Evolutionary conservation across 2,113 vertebrate genomes (phyloP), one percentile per base, ranked within the genome.

Genomic region (Leuciscus idus): DNA sequence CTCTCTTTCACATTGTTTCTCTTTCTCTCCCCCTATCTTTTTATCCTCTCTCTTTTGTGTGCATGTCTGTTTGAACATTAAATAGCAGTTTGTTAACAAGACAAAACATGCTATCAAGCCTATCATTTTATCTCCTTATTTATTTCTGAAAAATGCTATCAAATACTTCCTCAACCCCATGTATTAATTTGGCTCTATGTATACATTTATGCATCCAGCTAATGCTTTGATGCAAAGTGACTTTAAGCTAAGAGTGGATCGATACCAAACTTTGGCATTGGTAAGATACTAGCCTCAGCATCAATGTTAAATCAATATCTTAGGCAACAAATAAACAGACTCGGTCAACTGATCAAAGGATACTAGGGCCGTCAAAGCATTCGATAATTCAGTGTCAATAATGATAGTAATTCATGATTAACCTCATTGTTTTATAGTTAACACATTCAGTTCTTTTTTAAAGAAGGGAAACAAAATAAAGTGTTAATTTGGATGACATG

Each of bases 141-240:
- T 78, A 74, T 74, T 74, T 12, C n/a, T 74, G 2, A 48, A 74
- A 48, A 74, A 74, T 74, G n/a, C 72, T 48, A 61, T 61, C 59
- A 74, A 74, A 26, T 6, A 12, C 12, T 48, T 75, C 3, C 6
- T 8, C 43, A 75, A 73, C 19, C 19, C 12, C 61, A 64, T 64
- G 12, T 62, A 62, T 43, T 17, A 26, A 48, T 50, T 6, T 48
- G n/a, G 43, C 72, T 2, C n/a, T 46, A 43, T n/a, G 36, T 43
- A 15, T 48, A 10, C 6, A 61, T 61, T 36, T 26, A 39, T 46
- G 57, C 23, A 80, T 80, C 33, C n/a, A 26, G 57, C 78, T 62
- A 13, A 26, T 43, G 12, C 12, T 62, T n/a, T 62, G 11, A 23
- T 78, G 33, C 5, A 57, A 23, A 78, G 30, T 33, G 52, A 52